Evolutionary conservation across 2,888 invertebrate species (phyloP).

Genomic region (Metellina segmentata): DNA sequence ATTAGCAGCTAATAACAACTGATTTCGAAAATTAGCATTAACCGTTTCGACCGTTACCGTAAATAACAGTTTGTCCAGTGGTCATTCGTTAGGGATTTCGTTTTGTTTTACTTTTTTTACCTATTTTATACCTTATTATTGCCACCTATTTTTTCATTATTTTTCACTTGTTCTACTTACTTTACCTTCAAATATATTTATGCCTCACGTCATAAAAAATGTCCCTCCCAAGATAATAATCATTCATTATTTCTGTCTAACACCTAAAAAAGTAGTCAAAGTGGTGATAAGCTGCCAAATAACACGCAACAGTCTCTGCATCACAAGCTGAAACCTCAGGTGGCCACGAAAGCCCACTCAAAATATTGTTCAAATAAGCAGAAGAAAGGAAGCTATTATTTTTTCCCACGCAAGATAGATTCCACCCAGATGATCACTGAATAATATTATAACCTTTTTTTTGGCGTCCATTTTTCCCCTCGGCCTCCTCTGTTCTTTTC

Average conservation of each 20-base stretch:
- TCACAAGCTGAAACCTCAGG: neutral
- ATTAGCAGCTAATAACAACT: too few relatives aligned
- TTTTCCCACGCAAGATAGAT: neutral
- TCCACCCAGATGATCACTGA: neutral
- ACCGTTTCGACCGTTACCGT: too few relatives aligned
- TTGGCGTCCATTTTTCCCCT: neutral
- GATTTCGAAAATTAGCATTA: too few relatives aligned
- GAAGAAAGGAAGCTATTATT: neutral
- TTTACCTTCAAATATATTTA: too few relatives aligned
- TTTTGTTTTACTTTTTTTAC: too few relatives aligned
- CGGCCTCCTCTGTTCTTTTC: neutral
- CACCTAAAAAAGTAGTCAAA: neutral
- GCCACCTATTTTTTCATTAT: too few relatives aligned
- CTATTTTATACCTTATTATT: too few relatives aligned
- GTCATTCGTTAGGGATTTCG: too few relatives aligned
- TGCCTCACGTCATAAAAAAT: too few relatives aligned
- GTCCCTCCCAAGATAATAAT: neutral
- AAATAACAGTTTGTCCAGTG: too few relatives aligned
- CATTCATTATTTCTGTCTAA: neutral
- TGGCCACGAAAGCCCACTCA: neutral
- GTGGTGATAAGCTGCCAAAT: neutral
- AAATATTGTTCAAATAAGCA: neutral
- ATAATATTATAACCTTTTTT: neutral
- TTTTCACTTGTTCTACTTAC: too few relatives aligned
- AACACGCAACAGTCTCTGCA: neutral